Conservation (phyloP, 1,140 invertebrate genomes). For the Papilio xuthus region DNA sequence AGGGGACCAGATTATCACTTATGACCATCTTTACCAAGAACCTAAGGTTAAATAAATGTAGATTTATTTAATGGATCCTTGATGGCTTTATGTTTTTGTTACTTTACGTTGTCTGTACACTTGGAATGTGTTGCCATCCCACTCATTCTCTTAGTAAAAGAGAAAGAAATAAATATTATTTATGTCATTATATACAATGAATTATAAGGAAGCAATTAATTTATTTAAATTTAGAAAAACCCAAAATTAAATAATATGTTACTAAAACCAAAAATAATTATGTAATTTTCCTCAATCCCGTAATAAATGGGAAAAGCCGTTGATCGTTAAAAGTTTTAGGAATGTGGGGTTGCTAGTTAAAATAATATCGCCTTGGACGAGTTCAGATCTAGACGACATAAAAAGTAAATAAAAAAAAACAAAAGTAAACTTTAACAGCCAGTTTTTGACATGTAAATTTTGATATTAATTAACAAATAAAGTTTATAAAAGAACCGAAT, state of each 20-base stretch:
- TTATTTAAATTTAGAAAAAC: background rate
- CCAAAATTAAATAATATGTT: background rate
- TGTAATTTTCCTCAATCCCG: background rate
- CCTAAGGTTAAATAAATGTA: slow-evolving; percentile 25
- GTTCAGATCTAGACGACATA: background rate
- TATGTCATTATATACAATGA: background rate
- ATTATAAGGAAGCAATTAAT: background rate
- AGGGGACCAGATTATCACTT: slow-evolving; percentile 41
- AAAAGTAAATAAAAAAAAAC: background rate
- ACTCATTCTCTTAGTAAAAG: background rate
- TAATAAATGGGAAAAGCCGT: background rate
- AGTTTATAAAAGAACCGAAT: too few species aligned
- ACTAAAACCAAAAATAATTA: background rate
- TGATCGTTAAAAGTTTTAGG: background rate
- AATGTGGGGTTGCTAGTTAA: background rate
- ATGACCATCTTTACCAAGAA: slow-evolving; percentile 44
- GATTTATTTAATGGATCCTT: slow-evolving; percentile 5
- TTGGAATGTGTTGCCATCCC: background rate
- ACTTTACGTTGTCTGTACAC: background rate
- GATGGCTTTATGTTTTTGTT: background rate
- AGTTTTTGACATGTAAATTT: too few species aligned
- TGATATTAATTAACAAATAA: too few species aligned
- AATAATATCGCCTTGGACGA: background rate
- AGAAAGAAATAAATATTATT: background rate
- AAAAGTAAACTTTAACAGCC: too few species aligned